Evolutionary conservation across 2,888 invertebrate species (phyloP).

Genomic region (Druceiella hillmani): DNA sequence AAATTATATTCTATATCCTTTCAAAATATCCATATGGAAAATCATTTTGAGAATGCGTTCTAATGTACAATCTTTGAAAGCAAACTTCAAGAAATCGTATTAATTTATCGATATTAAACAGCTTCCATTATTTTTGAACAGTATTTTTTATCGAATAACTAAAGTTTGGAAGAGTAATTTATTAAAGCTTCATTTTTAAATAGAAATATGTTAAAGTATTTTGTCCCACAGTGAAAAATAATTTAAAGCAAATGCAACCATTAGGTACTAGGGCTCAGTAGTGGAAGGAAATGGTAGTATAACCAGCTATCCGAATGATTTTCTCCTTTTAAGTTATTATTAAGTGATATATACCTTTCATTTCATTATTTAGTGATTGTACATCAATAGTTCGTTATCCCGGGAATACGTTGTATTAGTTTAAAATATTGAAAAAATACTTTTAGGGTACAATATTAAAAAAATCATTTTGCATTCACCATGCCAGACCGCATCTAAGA

Average conservation of each 20-base stretch:
- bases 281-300: conserved; percentile 1
- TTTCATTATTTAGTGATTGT: conserved; percentile 4
- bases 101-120: conserved; percentile 5
- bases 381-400: conserved; percentile 9
- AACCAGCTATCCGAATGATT: background rate
- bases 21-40: no score
- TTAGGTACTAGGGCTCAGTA: conserved; percentile 1
- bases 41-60: no score
- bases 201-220: conserved; percentile 3
- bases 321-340: conserved; percentile 2
- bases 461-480: conserved; percentile 3
- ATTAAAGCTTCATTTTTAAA: conserved; percentile 4
- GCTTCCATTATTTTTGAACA: conserved; percentile 4
- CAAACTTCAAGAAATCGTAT: conserved; percentile 5
- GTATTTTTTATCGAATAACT: conserved; percentile 1
- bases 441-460: conserved; percentile 2
- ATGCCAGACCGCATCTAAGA: no score
- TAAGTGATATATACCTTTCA: conserved; percentile 11
- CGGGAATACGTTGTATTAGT: no score
- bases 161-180: conserved; percentile 5
- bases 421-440: background rate
- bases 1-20: no score
- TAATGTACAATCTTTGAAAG: conserved; percentile 7
- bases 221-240: conserved; percentile 4
- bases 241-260: background rate